These are phyloP conservation scores for Herpailurus yagouaroundi DNA, from an alignment of 2,113 vertebrate genomes.

Conservation along the genomic window DNA sequence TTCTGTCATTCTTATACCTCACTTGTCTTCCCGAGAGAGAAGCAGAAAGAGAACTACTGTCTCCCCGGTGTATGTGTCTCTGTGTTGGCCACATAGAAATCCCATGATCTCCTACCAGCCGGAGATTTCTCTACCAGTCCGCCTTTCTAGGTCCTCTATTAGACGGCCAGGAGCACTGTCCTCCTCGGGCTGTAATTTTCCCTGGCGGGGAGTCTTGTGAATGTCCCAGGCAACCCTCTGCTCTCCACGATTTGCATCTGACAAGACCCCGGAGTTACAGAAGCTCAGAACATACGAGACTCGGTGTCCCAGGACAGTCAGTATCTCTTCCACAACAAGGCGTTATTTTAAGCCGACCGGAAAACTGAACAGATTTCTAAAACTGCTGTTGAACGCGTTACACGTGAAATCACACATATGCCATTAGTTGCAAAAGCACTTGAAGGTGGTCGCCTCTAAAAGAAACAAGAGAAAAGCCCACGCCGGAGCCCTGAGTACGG, in stretches of 20 bases:
- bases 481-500: not conserved
- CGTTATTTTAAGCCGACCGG: not conserved
- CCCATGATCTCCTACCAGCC: not conserved
- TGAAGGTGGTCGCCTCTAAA: not conserved
- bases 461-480: not conserved
- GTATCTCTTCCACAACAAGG: not conserved
- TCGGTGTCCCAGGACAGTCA: not conserved
- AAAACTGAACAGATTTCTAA: slow-evolving; percentile 1
- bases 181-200: not conserved
- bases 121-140: not conserved
- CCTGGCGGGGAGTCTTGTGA: too few relatives aligned
- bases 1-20: not conserved
- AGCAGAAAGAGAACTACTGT: not conserved
- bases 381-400: not conserved
- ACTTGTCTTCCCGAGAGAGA: not conserved
- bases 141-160: not conserved
- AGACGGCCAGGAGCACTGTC: too few relatives aligned
- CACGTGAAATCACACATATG: not conserved
- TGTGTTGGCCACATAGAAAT: not conserved
- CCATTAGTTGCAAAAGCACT: not conserved
- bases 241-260: not conserved
- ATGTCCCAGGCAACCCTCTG: not conserved
- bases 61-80: too few relatives aligned
- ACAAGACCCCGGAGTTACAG: not conserved
- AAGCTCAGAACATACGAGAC: not conserved